A percentile compares a stretch with the other conserved stretches of the same genome.
phyloP scores from a whole-genome alignment of 1,140 invertebrate genomes.

The Ridgeia piscesae region DNA sequence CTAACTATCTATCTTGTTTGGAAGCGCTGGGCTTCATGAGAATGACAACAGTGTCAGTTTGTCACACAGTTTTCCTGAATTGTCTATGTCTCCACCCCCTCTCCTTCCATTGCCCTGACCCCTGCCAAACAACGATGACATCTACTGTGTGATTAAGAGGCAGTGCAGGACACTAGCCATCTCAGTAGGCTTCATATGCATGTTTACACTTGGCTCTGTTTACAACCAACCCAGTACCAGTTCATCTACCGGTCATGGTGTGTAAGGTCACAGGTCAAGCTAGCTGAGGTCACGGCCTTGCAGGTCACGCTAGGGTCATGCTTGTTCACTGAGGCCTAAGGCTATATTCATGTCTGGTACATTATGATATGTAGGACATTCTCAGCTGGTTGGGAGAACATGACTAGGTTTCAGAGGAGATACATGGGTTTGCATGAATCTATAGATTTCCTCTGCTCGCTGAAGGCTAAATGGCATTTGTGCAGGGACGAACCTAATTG shows the following conservation, averaged over 20 bases:
- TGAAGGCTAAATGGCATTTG: not conserved
- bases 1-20: no score
- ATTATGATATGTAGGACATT: conserved; percentile 2
- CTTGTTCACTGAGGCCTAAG: not conserved
- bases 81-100: not conserved
- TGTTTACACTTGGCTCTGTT: not conserved
- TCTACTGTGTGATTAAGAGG: not conserved
- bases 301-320: not conserved
- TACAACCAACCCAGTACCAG: not conserved
- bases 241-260: not conserved
- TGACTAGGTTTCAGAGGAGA: not conserved
- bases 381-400: not conserved
- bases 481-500: not conserved
- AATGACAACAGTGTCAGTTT: not conserved
- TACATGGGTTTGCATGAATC: not conserved
- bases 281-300: not conserved
- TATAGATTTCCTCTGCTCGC: not conserved
- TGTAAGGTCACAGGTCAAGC: not conserved
- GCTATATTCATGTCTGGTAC: not conserved
- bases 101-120: not conserved
- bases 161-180: not conserved
- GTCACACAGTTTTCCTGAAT: not conserved
- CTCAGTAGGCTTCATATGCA: not conserved
- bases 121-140: not conserved
- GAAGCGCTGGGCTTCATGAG: not conserved